Evolutionary conservation across 2,888 invertebrate genomes (phyloP), one percentile per base, ranked within the genome.

Genomic region (Calliscelio sp.): DNA sequence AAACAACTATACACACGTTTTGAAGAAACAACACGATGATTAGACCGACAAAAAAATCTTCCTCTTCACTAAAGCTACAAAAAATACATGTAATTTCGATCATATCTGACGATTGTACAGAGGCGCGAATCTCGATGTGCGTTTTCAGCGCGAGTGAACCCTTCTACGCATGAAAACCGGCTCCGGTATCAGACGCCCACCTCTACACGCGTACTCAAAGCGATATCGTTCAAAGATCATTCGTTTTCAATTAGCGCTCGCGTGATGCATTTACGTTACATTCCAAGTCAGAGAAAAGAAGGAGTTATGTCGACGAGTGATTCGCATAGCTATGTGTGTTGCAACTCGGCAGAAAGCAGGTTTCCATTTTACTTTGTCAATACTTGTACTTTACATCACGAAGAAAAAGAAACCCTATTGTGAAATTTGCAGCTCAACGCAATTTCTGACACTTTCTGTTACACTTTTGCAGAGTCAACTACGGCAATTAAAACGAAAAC

Each of bases 201-300:
- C 80, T 85, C 32, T 83, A 73, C 68, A 71, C 68, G 59, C 79
- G 75, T 84, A 75, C 71, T 18, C 57, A 28, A 49, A 57, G 73
- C 71, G 55, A 80, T 82, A 80, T 82, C 74, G 18, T 44, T 20
- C 55, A 74, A 80, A 63, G 85, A 86, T 87, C 86, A 86, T 82
- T 88, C 88, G 87, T 89, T 89, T 87, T 88, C 87, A 89, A 89
- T 89, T 89, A 89, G 84, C 85, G 80, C 68, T 86, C 82, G 86
- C 87, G 84, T 86, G 85, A 86, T 78, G 79, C 81, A 81, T 85
- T 63, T 79, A 81, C 86, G 59, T 85, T 77, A 81, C 77, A 80
- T 84, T 83, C 81, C 78, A 78, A 78, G 68, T 74, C 78, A 41
- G 18, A 81, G 82, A 44, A 80, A 82, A 81, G 81, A 79, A 79